phyloP scores from a whole-genome alignment of 2,113 vertebrate genomes.

The Oryzias javanicus region DNA sequence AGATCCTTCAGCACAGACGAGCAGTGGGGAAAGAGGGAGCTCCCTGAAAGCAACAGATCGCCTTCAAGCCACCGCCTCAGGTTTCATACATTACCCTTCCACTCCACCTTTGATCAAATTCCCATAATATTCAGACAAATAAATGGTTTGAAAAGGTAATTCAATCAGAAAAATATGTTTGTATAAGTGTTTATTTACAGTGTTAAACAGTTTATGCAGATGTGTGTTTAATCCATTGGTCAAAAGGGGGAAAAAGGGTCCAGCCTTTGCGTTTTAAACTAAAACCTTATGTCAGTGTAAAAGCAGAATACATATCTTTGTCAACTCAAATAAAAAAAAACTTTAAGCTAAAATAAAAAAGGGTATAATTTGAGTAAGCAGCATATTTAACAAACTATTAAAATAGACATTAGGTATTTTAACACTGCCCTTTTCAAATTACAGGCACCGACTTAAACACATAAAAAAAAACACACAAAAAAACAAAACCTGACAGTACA shows the following conservation, averaged over 20 bases:
- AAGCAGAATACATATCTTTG: conserved; percentile 53
- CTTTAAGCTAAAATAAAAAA: conserved; percentile 41
- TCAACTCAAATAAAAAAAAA: conserved; percentile 42
- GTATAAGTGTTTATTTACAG: conserved; percentile 76
- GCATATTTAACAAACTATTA: conserved; percentile 58
- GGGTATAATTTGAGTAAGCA: conserved; percentile 52
- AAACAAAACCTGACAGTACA: conserved; percentile 30
- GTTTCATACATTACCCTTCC: conserved; percentile 54
- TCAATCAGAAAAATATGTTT: conserved; percentile 33
- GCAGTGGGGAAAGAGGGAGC: conserved; percentile 23
- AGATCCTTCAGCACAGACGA: conserved; percentile 55
- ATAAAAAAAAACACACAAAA: conserved; percentile 38
- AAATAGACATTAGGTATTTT: conserved; percentile 52
- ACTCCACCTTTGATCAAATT: neutral
- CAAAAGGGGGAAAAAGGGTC: conserved; percentile 56
- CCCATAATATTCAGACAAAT: conserved; percentile 16
- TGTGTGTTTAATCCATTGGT: conserved; percentile 45
- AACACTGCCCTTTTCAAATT: conserved; percentile 53
- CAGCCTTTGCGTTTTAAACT: conserved; percentile 68
- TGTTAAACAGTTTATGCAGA: conserved; percentile 51
- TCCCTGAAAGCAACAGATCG: conserved; percentile 15
- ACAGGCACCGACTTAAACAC: conserved; percentile 48
- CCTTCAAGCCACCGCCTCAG: conserved; percentile 41
- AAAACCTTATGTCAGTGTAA: conserved; percentile 49
- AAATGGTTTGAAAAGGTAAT: conserved; percentile 7